Evolutionary conservation across 1,140 invertebrate species (phyloP), one percentile per base, ranked within the genome.

Genomic region (Drosophila saltans): DNA sequence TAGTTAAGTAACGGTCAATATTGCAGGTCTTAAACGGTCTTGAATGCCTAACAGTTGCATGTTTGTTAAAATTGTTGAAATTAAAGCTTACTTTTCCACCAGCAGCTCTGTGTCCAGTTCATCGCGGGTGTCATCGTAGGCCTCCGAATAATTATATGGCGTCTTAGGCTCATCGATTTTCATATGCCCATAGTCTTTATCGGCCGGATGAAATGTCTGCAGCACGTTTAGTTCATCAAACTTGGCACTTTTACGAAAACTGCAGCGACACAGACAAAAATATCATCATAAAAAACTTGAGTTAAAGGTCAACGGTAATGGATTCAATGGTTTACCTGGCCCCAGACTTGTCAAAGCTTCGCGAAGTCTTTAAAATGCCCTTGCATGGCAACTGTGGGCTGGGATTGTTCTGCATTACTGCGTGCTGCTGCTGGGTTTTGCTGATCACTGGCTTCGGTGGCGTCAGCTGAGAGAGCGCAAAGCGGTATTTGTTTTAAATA

Each of bases 191-290:
- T 99, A 99, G 93, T 99, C 98, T 93, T 99, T 99, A 92, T 98
- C 98, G 33, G 97, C 93, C 45, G 99, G 99, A 94, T 99, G 99
- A 88, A 98, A 95, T 3, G 99, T 99, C 67, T 98, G 98, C 81
- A 99, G 94, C 73, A 99, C 99, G 93, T 99, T 99, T 96, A 99
- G 98, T 94, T 99, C 98, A 94, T 99, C 99, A 94, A 98, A 99
- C 94, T 98, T 92, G 97, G 98, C 92, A 95, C 96, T 93, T 96
- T 97, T 71, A 93, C 93, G 86, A 95, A 94, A 92, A 94, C 95
- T 88, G 91, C 45, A 52, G 24, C 16, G 45, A 48, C 21, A 8
- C 45, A 48, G 45, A 21, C 16, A 24, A 2, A 2, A 26, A 26
- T 52, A 9, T 26, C 21, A 26, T 92, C 59, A 30, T 40, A 7